Evolutionary conservation across 2,888 invertebrate genomes (phyloP).

Genomic region (Drosophila atroscutellata): DNA sequence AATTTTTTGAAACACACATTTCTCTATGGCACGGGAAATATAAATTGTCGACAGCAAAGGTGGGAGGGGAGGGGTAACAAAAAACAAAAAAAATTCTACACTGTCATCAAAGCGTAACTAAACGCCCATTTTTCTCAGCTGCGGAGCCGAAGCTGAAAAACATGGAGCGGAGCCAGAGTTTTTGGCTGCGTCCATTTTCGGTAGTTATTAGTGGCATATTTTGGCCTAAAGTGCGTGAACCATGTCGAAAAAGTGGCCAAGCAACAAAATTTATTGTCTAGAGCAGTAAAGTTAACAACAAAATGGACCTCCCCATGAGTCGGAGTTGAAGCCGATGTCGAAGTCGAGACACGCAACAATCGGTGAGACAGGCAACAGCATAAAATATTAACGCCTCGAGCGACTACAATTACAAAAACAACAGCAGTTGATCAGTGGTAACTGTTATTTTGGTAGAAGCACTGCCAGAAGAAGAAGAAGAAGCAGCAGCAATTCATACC

Average conservation of each 20-base stretch:
- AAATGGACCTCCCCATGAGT: constrained; percentile 81
- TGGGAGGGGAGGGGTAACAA: constrained; percentile 27
- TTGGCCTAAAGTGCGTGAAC: constrained; percentile 81
- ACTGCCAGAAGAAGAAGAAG: constrained; percentile 26
- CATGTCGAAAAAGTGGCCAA: constrained; percentile 73
- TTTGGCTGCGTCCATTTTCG: constrained; percentile 70
- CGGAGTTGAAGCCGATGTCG: constrained; percentile 12
- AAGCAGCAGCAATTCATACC: constrained; percentile 47
- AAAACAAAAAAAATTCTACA: constrained; percentile 72
- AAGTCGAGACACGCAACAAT: constrained; percentile 69
- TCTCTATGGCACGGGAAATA: constrained; percentile 69
- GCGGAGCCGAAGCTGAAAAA: constrained; percentile 33
- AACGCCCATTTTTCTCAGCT: constrained; percentile 82
- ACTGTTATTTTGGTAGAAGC: constrained; percentile 71
- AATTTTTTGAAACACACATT: constrained; percentile 49
- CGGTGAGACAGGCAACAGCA: constrained; percentile 69
- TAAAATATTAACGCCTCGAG: constrained; percentile 77
- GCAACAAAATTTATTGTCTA: constrained; percentile 77
- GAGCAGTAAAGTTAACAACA: constrained; percentile 74
- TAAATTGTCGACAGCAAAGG: constrained; percentile 58
- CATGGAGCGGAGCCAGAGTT: constrained; percentile 41
- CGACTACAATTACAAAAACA: constrained; percentile 43
- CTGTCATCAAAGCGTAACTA: constrained; percentile 85
- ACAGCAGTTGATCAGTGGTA: constrained; percentile 62
- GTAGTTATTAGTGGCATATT: constrained; percentile 81